Evolutionary conservation across 2,113 vertebrate genomes (phyloP), one percentile per base, ranked within the genome.

Genomic region (Leucoraja erinaceus): DNA sequence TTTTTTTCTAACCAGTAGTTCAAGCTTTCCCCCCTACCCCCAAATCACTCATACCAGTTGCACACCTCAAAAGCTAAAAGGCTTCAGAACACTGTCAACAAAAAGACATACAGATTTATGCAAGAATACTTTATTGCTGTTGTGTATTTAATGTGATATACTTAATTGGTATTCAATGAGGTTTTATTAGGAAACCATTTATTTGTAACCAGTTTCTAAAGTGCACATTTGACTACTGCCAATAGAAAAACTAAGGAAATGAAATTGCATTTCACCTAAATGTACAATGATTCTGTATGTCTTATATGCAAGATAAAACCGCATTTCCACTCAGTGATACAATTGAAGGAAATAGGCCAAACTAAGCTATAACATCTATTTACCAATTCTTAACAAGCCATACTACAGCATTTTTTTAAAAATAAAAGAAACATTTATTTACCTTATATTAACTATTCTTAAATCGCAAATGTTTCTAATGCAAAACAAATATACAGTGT

Each of bases 101-200:
- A 91, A 74, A 38, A 91, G 90, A 72, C 90, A 54, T 38, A 90
- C 66, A 74, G 68, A 54, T 91, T 91, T 91, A 54, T 91, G 66
- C 90, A 91, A 91, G 90, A 91, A 91, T 91, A 91, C 18, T 91
- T 91, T 91, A 91, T 91, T 91, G 90, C 90, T 91, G 90, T 91
- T 72, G 90, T 90, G 86, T 90, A 91, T 91, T 91, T 91, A 91
- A 91, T 22, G 90, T 91, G 66, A 91, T 88, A 91, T 91, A 91
- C 68, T 91, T 91, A 91, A 74, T 91, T 91, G 68, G 66, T 91
- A 91, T 74, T 47, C 90, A 91, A 47, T 72, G 68, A 68, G 88
- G 66, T 72, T 91, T 72, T 91, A 91, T 91, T 91, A 91, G 90
- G 90, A 91, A 91, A 91, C 68, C 90, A 74, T 91, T 91, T 91